Base-by-base conservation (phyloP, 2,888 invertebrate genomes). In the Pyrocoelia pectoralis region DNA sequence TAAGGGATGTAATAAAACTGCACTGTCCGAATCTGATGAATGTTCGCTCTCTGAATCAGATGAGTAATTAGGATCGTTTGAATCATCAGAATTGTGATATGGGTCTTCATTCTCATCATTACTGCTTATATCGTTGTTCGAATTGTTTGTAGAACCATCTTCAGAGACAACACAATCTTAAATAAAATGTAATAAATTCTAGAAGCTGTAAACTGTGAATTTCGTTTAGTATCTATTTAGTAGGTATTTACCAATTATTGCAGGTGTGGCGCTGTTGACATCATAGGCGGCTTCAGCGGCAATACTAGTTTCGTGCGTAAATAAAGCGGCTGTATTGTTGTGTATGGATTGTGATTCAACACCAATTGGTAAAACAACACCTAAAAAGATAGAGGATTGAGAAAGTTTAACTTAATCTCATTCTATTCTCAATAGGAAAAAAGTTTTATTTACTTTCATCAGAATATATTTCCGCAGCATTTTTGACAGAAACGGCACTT, bases 1-100 rank as follows among this genome's bases (percentile, higher is more conserved):
- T 43, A 15, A 43, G 15, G 13, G 43, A 13, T 13, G n/a, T 2
- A 43, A 9, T 43, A 9, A 43, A 13, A 15, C 2, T 43, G 8
- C 43, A 43, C 43, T 43, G 43, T 13, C 43, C n/a, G 2, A 12
- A 43, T 43, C 15, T 12, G 43, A 12, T 43, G n/a, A 43, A 43
- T 15, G 12, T 43, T 43, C 9, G 13, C 15, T 14, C 14, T 13
- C 14, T 14, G 43, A 15, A 43, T 43, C 43, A 14, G 24, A 24
- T 24, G 24, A 24, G 8, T 24, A 24, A 24, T 24, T 24, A 24
- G 24, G 24, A 24, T 12, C 13, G 2, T 43, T 13, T 43, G 43
- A 13, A 43, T 43, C 43, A 43, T 43, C 43, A 43, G 43, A 43
- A 43, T 9, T 14, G 43, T 43, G 15, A 15, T 14, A 43, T 43